These are phyloP conservation scores for Cydia amplana DNA, from an alignment of 1,140 invertebrate species.

Conservation along the genomic window DNA sequence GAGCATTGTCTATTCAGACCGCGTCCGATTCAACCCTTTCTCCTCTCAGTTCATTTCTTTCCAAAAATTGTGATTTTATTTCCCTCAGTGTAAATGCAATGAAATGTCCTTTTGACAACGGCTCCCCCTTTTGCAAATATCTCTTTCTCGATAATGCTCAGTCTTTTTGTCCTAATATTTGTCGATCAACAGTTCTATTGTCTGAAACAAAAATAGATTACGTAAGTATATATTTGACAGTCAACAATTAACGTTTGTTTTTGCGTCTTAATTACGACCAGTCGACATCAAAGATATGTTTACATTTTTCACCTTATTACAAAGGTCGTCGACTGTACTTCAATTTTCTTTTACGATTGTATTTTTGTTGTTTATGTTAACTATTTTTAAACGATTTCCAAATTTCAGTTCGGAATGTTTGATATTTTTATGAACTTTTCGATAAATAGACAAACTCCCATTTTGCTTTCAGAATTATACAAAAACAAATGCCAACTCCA, in stretches of 20 bases:
- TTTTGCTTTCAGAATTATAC: too few species aligned
- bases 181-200: background rate
- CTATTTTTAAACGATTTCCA: too few species aligned
- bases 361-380: too few species aligned
- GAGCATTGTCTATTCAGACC: conserved; percentile 45
- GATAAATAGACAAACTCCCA: too few species aligned
- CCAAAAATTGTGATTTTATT: conserved; percentile 53
- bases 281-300: too few species aligned
- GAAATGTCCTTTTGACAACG: conserved; percentile 38
- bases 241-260: background rate
- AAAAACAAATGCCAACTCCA: too few species aligned
- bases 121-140: conserved; percentile 26
- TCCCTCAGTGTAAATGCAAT: conserved; percentile 49
- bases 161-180: background rate
- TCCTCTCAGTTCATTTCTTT: conserved; percentile 56
- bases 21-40: conserved; percentile 54
- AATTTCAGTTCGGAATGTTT: too few species aligned
- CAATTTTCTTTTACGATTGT: too few species aligned
- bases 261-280: background rate
- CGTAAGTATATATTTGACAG: too few species aligned
- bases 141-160: background rate
- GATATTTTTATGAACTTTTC: too few species aligned
- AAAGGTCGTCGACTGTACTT: too few species aligned
- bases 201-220: background rate
- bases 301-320: too few species aligned